Evolutionary conservation across 2,113 vertebrate genomes (phyloP).

Genomic region (Myodes glareolus): DNA sequence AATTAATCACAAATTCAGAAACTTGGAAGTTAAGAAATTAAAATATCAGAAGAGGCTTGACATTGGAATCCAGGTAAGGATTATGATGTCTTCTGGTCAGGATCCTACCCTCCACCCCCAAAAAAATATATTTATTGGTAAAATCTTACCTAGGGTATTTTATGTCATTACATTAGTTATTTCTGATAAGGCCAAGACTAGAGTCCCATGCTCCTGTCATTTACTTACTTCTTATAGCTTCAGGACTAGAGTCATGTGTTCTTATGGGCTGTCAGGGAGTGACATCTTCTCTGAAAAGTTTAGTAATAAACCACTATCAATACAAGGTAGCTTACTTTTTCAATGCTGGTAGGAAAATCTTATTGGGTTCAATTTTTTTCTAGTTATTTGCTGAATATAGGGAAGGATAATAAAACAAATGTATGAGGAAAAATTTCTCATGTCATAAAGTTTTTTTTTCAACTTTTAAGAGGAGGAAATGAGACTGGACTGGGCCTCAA

Average conservation of each 20-base stretch:
- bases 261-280: background rate
- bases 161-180: background rate
- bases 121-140: background rate
- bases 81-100: background rate
- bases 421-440: background rate
- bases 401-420: background rate
- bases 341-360: background rate
- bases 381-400: background rate
- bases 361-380: background rate
- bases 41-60: background rate
- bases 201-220: background rate
- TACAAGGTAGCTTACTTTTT: background rate
- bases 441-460: background rate
- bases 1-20: background rate
- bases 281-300: background rate
- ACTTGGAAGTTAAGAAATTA: background rate
- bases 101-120: too few species aligned
- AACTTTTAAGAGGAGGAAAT: background rate
- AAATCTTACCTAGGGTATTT: background rate
- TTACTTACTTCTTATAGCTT: background rate
- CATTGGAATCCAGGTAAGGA: background rate
- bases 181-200: background rate
- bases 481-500: fast-evolving
- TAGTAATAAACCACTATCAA: background rate
- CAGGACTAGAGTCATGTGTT: background rate